Percentiles rank a stretch among this genome's conserved stretches.
Conservation (phyloP, 2,797 vertebrate genomes). For the Squalus acanthias region DNA sequence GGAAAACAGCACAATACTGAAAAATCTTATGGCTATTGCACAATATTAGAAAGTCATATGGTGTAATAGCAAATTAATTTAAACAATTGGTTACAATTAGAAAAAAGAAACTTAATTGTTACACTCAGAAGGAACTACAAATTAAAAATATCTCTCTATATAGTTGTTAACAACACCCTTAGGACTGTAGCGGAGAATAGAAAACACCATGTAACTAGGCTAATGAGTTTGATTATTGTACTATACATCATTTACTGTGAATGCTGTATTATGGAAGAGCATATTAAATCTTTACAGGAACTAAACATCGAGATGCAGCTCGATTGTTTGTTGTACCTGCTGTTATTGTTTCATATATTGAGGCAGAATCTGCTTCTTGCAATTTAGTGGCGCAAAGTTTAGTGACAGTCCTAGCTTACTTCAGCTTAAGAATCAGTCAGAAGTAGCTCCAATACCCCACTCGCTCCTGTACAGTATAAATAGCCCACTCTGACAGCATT, state of each 20-base stretch:
- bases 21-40: not conserved
- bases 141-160: not conserved
- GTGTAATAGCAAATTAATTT: not conserved
- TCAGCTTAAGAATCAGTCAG: not conserved
- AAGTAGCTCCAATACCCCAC: not conserved
- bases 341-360: slow-evolving; percentile 3
- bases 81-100: not conserved
- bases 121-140: not conserved
- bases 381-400: not conserved
- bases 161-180: not conserved
- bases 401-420: not conserved
- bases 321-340: no score
- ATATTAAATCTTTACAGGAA: not conserved
- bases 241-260: not conserved
- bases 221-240: slow-evolving; percentile 20
- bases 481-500: not conserved
- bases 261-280: not conserved
- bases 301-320: not conserved
- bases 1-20: not conserved
- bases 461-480: not conserved
- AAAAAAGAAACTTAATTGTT: not conserved
- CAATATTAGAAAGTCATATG: not conserved
- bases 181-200: not conserved
- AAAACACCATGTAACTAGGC: not conserved
- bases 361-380: not conserved